Percentiles rank a stretch among this genome's conserved stretches.
phyloP scores from a whole-genome alignment of 2,797 vertebrate genomes.

The Notoglanidium macrostoma region DNA sequence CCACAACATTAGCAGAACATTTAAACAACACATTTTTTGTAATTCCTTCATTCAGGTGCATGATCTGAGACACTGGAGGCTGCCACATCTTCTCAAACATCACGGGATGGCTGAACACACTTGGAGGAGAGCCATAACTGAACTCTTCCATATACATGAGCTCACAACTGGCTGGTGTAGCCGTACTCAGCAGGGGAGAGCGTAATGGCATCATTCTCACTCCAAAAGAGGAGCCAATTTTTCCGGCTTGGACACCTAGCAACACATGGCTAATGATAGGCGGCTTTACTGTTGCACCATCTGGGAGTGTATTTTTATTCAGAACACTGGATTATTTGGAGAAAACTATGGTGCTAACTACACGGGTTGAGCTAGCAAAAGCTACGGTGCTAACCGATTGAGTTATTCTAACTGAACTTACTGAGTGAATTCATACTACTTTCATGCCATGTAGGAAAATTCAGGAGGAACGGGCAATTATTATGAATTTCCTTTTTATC shows the following conservation, averaged over 20 bases:
- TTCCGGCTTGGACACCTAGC: background rate
- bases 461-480: background rate
- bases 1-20: background rate
- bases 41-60: background rate
- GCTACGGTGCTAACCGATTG: background rate
- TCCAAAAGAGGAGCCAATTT: background rate
- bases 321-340: background rate
- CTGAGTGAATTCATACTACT: background rate
- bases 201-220: background rate
- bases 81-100: background rate
- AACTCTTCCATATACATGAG: background rate
- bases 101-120: background rate
- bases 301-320: background rate
- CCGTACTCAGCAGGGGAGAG: background rate
- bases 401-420: background rate
- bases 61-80: background rate
- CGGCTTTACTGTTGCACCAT: background rate
- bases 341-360: background rate
- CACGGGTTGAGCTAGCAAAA: background rate
- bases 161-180: background rate
- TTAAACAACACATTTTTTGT: background rate
- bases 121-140: conserved; percentile 2
- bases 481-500: background rate
- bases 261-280: background rate
- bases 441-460: background rate